phyloP scores from a whole-genome alignment of 2,888 invertebrate genomes.

The Strigamia maritima region DNA sequence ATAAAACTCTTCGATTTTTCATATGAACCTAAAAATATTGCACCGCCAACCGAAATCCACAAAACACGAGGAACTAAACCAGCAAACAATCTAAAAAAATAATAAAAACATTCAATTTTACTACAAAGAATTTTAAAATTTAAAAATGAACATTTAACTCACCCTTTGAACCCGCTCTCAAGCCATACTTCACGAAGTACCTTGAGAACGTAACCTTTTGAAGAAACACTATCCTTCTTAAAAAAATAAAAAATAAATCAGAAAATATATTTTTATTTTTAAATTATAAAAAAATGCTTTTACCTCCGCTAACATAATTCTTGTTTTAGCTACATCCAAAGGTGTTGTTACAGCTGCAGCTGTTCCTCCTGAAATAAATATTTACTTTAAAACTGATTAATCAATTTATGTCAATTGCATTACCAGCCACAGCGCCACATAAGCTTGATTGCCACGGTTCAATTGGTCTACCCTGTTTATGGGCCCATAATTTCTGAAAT shows the following conservation, averaged over 20 bases:
- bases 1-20: conserved; percentile 58
- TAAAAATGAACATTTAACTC: background rate
- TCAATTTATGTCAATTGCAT: background rate
- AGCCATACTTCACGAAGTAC: background rate
- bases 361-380: background rate
- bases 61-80: conserved; percentile 78
- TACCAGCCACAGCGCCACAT: conserved; percentile 22
- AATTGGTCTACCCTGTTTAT: background rate
- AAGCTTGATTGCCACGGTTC: conserved; percentile 9
- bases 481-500: conserved; percentile 44
- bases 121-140: too few species aligned
- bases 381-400: background rate
- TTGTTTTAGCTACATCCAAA: conserved; percentile 23
- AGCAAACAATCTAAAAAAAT: conserved; percentile 63
- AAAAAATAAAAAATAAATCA: background rate
- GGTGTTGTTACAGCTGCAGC: background rate
- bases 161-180: conserved; percentile 54
- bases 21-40: conserved; percentile 92
- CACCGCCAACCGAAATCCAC: conserved; percentile 89
- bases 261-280: background rate
- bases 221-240: background rate
- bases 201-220: background rate
- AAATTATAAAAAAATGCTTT: background rate
- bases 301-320: conserved; percentile 33
- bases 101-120: background rate